Percentiles rank a stretch among this genome's conserved stretches.
Conservation (phyloP, 2,797 vertebrate species). For the Mormyrus hasselquistii region DNA sequence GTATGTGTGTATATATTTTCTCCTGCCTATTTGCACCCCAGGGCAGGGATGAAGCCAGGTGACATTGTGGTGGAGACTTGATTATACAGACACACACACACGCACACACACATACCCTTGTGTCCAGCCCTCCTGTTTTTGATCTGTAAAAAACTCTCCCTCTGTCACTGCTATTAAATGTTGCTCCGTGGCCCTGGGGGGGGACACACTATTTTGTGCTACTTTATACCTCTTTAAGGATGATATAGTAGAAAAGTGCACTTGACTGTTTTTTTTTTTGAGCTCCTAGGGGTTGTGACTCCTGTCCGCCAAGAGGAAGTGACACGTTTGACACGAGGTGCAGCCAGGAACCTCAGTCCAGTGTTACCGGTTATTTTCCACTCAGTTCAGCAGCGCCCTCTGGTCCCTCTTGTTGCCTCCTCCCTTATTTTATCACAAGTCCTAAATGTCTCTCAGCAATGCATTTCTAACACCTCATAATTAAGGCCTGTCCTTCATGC, state of each 20-base stretch:
- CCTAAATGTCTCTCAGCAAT: background rate
- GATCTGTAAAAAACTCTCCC: background rate
- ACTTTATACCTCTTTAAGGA: background rate
- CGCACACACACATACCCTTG: background rate
- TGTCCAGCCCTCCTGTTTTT: background rate
- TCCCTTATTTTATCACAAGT: background rate
- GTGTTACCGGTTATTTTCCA: background rate
- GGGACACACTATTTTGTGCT: background rate
- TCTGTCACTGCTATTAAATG: background rate
- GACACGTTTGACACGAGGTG: background rate
- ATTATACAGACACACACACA: background rate
- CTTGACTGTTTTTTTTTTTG: background rate
- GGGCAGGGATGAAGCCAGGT: slow-evolving; percentile 79
- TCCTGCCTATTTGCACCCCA: slow-evolving; percentile 40
- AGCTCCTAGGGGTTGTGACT: background rate
- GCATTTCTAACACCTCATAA: slow-evolving; percentile 8
- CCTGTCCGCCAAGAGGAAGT: background rate
- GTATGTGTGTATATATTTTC: background rate
- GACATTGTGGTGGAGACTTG: slow-evolving; percentile 79
- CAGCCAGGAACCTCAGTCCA: background rate
- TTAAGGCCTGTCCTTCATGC: slow-evolving; percentile 1
- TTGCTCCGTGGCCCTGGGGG: background rate
- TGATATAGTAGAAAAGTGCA: background rate
- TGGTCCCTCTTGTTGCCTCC: background rate
- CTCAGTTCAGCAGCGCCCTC: background rate